Percentiles rank a stretch among this genome's conserved stretches.
phyloP scores from a whole-genome alignment of 2,888 invertebrate genomes.

The Rhorus exstirpatorius region DNA sequence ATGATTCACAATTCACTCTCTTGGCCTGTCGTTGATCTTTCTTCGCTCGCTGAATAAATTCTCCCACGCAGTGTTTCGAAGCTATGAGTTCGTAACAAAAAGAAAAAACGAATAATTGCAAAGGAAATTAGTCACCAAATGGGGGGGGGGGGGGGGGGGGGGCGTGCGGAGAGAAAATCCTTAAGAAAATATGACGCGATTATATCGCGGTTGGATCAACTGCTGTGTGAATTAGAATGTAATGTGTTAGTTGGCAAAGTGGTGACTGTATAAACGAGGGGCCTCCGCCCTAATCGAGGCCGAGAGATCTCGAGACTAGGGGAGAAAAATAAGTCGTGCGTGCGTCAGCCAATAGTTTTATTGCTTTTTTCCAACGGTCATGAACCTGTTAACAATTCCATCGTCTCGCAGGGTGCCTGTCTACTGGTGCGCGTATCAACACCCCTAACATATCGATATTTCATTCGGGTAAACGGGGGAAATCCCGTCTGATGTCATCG shows the following conservation, averaged over 20 bases:
- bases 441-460: slow-evolving; percentile 42
- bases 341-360: slow-evolving; percentile 54
- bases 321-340: slow-evolving; percentile 21
- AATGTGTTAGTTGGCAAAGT: slow-evolving; percentile 14
- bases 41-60: slow-evolving; percentile 6
- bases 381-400: slow-evolving; percentile 61
- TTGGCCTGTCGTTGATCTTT: slow-evolving; percentile 22
- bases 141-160: too few relatives aligned
- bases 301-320: neutral
- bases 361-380: slow-evolving; percentile 30
- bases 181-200: slow-evolving; percentile 14
- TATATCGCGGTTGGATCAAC: slow-evolving; percentile 48
- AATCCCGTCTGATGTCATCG: slow-evolving; percentile 45
- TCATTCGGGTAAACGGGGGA: slow-evolving; percentile 10
- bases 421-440: neutral
- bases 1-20: slow-evolving; percentile 50
- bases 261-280: slow-evolving; percentile 21
- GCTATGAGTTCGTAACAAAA: neutral
- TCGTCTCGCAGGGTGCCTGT: slow-evolving; percentile 27
- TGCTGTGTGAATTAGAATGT: slow-evolving; percentile 57
- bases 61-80: neutral
- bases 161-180: neutral
- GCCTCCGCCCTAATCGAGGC: slow-evolving; percentile 28
- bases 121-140: slow-evolving; percentile 31
- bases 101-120: neutral